Percentiles rank a stretch among this genome's conserved stretches.
Evolutionary conservation across 2,113 vertebrate species (phyloP).

Genomic region (Australoheros scitulus): DNA sequence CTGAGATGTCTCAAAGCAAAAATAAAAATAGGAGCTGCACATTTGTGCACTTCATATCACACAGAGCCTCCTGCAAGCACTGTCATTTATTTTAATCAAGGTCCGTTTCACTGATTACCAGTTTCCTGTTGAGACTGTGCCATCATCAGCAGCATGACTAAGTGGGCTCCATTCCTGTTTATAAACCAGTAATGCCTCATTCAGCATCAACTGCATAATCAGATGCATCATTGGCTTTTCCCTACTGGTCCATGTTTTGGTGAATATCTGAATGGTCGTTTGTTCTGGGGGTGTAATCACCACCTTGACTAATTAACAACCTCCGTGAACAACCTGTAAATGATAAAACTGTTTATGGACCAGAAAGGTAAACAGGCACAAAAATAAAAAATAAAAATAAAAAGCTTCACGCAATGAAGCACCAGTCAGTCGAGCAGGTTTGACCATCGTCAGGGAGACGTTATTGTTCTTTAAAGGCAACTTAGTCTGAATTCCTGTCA

Average conservation of each 20-base stretch:
- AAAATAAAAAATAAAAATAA: too few relatives aligned
- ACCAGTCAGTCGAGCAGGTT: neutral
- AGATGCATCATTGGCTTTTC: slow-evolving; percentile 44
- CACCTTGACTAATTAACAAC: slow-evolving; percentile 46
- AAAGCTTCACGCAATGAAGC: neutral
- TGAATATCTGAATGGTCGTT: slow-evolving; percentile 30
- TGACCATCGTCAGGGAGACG: neutral
- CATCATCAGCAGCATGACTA: slow-evolving; percentile 51
- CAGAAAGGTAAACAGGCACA: neutral
- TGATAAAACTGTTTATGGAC: slow-evolving; percentile 1
- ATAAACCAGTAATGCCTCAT: slow-evolving; percentile 44
- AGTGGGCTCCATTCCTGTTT: slow-evolving; percentile 47
- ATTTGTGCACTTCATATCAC: slow-evolving; percentile 30
- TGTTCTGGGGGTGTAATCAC: slow-evolving; percentile 35
- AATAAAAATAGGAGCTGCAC: slow-evolving; percentile 37
- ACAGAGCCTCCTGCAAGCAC: neutral
- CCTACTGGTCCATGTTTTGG: slow-evolving; percentile 15
- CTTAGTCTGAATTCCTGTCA: neutral
- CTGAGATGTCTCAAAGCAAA: slow-evolving; percentile 10
- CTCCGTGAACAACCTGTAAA: slow-evolving; percentile 29
- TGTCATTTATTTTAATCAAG: slow-evolving; percentile 50
- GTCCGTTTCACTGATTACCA: slow-evolving; percentile 53
- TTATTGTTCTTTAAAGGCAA: neutral
- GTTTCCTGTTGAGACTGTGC: slow-evolving; percentile 42
- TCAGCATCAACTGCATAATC: slow-evolving; percentile 50